These are phyloP conservation scores for Lingula anatina DNA, from an alignment of 2,888 invertebrate genomes.

Conservation along the genomic window DNA sequence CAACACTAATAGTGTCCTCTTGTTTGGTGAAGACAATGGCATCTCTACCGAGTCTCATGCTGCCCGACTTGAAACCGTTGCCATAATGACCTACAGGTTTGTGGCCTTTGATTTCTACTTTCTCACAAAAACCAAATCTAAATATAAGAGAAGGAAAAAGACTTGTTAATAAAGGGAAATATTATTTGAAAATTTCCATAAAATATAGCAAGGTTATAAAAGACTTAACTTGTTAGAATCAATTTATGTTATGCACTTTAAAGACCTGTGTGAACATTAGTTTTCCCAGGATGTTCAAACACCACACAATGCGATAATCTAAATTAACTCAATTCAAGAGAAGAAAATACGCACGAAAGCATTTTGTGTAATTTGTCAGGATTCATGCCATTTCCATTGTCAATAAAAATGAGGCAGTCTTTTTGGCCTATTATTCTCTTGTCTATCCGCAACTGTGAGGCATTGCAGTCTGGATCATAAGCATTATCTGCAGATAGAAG, in stretches of 20 bases:
- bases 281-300: too few relatives aligned
- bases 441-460: slow-evolving; percentile 42
- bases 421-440: slow-evolving; percentile 21
- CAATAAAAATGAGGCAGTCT: slow-evolving; percentile 35
- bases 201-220: too few relatives aligned
- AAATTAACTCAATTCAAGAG: too few relatives aligned
- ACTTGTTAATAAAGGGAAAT: neutral
- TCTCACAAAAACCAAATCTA: slow-evolving; percentile 47
- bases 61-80: slow-evolving; percentile 50
- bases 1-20: slow-evolving; percentile 28
- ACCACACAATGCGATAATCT: too few relatives aligned
- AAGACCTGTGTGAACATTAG: too few relatives aligned
- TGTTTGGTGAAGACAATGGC: slow-evolving; percentile 44
- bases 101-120: slow-evolving; percentile 29
- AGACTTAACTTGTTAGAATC: neutral
- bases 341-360: slow-evolving; percentile 46
- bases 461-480: slow-evolving; percentile 49
- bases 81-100: slow-evolving; percentile 48
- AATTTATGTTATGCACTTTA: neutral
- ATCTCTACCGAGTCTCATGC: slow-evolving; percentile 48
- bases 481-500: slow-evolving; percentile 41
- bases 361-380: slow-evolving; percentile 41
- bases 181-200: neutral
- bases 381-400: slow-evolving; percentile 46
- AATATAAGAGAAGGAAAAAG: slow-evolving; percentile 9